phyloP scores from a whole-genome alignment of 2,113 vertebrate species.

The Rhabdornis inornatus region DNA sequence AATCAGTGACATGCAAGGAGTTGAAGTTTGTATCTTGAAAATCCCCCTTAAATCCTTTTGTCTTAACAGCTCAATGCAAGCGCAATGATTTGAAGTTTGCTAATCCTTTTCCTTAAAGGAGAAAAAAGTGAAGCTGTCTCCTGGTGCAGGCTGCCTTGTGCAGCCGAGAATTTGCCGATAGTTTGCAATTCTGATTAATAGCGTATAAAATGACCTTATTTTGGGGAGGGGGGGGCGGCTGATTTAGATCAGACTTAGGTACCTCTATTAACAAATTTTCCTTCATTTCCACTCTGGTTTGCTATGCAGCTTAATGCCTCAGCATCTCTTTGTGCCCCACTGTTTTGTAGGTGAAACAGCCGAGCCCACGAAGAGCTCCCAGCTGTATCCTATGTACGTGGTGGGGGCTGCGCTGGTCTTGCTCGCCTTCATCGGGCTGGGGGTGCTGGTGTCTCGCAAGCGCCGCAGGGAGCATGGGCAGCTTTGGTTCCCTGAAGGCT shows the following conservation, averaged over 20 bases:
- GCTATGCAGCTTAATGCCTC: slow-evolving; percentile 46
- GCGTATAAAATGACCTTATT: slow-evolving; percentile 84
- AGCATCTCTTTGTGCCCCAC: slow-evolving; percentile 50
- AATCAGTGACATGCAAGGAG: slow-evolving; percentile 97
- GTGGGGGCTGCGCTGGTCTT: slow-evolving; percentile 76
- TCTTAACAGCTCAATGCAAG: slow-evolving; percentile 98
- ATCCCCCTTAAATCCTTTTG: slow-evolving; percentile 97
- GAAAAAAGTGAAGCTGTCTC: slow-evolving; percentile 88
- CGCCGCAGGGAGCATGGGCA: slow-evolving; percentile 93
- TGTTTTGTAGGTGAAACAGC: slow-evolving; percentile 77
- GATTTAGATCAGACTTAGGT: slow-evolving; percentile 71
- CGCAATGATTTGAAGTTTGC: slow-evolving; percentile 94
- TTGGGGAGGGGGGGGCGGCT: slow-evolving; percentile 47
- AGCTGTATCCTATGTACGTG: slow-evolving; percentile 84
- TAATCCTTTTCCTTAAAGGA: slow-evolving; percentile 95
- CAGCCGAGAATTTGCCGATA: slow-evolving; percentile 77
- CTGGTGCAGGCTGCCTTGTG: slow-evolving; percentile 82
- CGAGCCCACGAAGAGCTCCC: slow-evolving; percentile 39
- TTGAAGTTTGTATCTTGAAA: slow-evolving; percentile 98
- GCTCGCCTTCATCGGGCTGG: slow-evolving; percentile 81
- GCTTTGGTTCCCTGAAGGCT: slow-evolving; percentile 98
- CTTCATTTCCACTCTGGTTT: slow-evolving; percentile 53
- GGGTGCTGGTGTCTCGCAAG: slow-evolving; percentile 90
- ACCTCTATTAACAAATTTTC: slow-evolving; percentile 63
- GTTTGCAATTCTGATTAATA: slow-evolving; percentile 92